Evolutionary conservation across 2,113 vertebrate species (phyloP).

Genomic region (Phalacrocorax brasilianus): DNA sequence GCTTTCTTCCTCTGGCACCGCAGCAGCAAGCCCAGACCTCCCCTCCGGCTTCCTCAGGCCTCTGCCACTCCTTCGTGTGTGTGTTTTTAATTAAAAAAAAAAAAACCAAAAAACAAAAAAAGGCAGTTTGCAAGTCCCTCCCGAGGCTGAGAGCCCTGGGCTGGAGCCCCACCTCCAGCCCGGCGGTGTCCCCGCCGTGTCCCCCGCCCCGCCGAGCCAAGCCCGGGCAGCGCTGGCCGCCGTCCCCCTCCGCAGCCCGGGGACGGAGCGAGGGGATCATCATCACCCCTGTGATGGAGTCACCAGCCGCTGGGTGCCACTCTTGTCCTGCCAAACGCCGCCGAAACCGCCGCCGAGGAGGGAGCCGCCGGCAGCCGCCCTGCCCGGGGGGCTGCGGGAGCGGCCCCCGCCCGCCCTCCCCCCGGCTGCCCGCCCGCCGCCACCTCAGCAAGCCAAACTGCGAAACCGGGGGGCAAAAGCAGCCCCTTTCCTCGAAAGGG

Average conservation of each 20-base stretch:
- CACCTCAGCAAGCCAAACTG: background rate
- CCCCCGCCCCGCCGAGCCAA: background rate
- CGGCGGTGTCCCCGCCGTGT: background rate
- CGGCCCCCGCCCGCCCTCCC: too few species aligned
- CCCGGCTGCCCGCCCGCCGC: too few species aligned
- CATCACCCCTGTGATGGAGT: background rate
- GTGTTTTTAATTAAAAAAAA: background rate
- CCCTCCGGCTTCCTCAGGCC: background rate
- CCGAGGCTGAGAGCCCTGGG: too few species aligned
- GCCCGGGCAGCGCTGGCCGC: background rate
- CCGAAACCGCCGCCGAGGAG: background rate
- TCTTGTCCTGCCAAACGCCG: constrained; percentile 12
- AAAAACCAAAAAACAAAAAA: background rate
- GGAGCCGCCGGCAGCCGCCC: background rate
- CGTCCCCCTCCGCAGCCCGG: background rate
- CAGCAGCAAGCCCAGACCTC: background rate
- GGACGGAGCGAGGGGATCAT: background rate
- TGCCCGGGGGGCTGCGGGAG: too few species aligned
- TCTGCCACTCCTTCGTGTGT: background rate
- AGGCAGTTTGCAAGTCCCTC: background rate
- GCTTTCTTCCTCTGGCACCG: background rate
- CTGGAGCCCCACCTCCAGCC: background rate
- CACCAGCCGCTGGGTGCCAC: constrained; percentile 49
- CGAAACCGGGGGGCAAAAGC: accelerated
- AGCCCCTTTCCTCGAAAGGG: too few species aligned